Evolutionary conservation across 2,797 vertebrate genomes (phyloP), one percentile per base, ranked within the genome.

Genomic region (Salmo trutta): DNA sequence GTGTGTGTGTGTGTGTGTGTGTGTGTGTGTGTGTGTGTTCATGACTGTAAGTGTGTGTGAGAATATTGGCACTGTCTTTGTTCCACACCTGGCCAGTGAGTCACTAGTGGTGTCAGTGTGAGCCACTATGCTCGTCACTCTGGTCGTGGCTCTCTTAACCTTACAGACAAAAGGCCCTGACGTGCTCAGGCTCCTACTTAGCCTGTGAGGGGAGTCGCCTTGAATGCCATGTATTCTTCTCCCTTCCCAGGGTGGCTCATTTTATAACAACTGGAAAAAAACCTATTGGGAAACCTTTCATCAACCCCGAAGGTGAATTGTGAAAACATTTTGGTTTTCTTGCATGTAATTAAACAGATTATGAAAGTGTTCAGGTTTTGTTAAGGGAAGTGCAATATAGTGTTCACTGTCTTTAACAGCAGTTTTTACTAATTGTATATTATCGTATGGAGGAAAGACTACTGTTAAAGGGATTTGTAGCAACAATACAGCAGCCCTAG

Each of bases 91-190:
- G 89, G 84, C 78, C 36, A 84, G 83, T 91, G 92, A 91, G 85
- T 93, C 91, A 92, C 87, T 81, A 80, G 67, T 75, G 82, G 76
- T 83, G 85, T 80, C 79, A 80, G 80, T 79, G 80, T 84, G 82
- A 88, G 83, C 79, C 77, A 80, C 62, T 81, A 83, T 85, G 84
- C 80, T 80, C 24, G 79, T 86, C 84, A 85, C 88, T 85, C 79
- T 79, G 85, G 84, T 81, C 81, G 83, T 86, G 88, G 89, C 90
- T 89, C 88, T 87, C 85, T 91, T 93, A 91, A 93, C 91, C 93
- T 94, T 92, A 90, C 77, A 88, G 88, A 93, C 87, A 91, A 93
- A 92, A 88, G 88, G 47, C 83, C 51, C 80, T 92, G 92, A 93
- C 84, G 87, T 78, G 76, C 81, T 84, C 88, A 82, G 76, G 85